These are phyloP conservation scores for Valencia hispanica DNA, from an alignment of 2,797 vertebrate genomes.

Conservation along the genomic window DNA sequence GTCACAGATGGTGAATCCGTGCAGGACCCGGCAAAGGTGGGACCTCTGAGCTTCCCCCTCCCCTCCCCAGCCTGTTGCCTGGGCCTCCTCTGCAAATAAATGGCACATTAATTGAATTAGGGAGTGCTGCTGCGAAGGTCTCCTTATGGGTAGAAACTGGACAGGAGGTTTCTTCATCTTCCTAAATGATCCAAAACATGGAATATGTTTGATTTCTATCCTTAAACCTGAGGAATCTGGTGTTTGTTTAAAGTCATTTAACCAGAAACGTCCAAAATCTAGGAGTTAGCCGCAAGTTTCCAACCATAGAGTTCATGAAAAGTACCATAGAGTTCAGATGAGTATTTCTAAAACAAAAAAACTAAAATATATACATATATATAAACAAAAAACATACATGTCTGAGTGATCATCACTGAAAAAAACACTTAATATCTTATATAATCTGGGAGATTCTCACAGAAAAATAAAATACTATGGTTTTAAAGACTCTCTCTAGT, in stretches of 20 bases:
- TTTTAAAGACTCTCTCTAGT: not conserved
- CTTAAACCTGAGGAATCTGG: not conserved
- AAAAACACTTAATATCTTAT: too few species aligned
- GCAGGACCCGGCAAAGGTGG: slow-evolving; percentile 93
- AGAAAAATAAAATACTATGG: not conserved
- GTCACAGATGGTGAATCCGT: slow-evolving; percentile 97
- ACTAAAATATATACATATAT: too few species aligned
- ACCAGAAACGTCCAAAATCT: not conserved
- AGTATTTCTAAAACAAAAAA: too few species aligned
- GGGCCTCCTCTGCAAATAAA: slow-evolving; percentile 93
- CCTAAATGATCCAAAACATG: not conserved
- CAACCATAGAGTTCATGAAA: not conserved
- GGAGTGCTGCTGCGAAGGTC: slow-evolving; percentile 87
- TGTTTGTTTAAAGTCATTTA: not conserved
- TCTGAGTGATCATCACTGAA: too few species aligned
- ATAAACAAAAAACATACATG: too few species aligned
- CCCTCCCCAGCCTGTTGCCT: slow-evolving; percentile 90
- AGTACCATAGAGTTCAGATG: too few species aligned
- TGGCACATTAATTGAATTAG: slow-evolving; percentile 99
- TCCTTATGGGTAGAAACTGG: slow-evolving; percentile 80
- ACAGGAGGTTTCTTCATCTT: slow-evolving; percentile 53
- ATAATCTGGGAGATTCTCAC: not conserved
- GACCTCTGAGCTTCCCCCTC: slow-evolving; percentile 84
- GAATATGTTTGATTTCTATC: not conserved
- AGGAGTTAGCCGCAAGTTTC: not conserved